These are phyloP conservation scores for Saguinus midas DNA, from an alignment of 2,113 vertebrate genomes.

Conservation along the genomic window DNA sequence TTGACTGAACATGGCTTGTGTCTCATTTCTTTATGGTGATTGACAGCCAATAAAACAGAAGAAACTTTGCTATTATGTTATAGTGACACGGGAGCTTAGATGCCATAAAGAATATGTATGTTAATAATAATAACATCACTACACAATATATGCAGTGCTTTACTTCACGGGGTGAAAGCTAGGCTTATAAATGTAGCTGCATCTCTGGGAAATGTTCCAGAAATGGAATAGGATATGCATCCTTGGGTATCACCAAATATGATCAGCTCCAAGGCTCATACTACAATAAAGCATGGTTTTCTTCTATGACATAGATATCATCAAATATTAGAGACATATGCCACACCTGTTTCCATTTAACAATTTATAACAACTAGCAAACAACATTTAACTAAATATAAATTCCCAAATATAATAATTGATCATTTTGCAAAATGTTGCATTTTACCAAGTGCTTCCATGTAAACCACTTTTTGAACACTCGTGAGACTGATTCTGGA, in stretches of 20 bases:
- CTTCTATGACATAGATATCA: background rate
- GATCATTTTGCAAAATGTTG: background rate
- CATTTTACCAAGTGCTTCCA: background rate
- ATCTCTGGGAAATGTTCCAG: background rate
- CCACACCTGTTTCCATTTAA: background rate
- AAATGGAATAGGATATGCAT: background rate
- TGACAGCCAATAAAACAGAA: background rate
- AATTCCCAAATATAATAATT: background rate
- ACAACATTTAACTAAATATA: slow-evolving; percentile 2
- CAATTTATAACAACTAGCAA: background rate
- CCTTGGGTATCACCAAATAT: background rate
- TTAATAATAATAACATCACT: background rate
- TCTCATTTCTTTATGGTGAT: background rate
- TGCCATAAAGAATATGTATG: background rate
- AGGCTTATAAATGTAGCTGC: background rate
- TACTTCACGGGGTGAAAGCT: background rate
- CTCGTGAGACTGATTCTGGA: background rate
- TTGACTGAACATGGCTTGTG: background rate
- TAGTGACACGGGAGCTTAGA: background rate
- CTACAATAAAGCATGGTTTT: background rate
- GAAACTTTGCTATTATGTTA: background rate
- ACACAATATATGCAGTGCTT: background rate
- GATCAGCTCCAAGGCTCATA: background rate
- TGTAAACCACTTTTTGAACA: background rate
- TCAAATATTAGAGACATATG: background rate